Percentiles rank a stretch among this genome's conserved stretches.
Evolutionary conservation across 2,113 vertebrate genomes (phyloP).

Genomic region (Gambusia affinis): DNA sequence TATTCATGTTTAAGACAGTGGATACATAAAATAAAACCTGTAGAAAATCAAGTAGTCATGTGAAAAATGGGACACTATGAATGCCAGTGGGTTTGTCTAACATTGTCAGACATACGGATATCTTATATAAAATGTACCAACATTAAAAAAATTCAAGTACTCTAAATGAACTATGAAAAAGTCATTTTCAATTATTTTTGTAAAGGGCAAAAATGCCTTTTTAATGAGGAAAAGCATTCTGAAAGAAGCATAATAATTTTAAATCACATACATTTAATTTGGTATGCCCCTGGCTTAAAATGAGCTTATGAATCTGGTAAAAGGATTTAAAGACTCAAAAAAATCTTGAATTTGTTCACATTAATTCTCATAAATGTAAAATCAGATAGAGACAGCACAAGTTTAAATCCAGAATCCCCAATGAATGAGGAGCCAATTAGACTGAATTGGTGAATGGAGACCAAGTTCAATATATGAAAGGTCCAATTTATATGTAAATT

Average conservation of each 20-base stretch:
- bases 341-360: too few species aligned
- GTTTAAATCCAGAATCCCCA: not conserved
- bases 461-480: not conserved
- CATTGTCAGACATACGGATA: not conserved
- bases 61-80: not conserved
- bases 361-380: too few species aligned
- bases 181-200: too few species aligned
- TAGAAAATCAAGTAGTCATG: not conserved
- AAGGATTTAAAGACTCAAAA: too few species aligned
- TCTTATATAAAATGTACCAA: not conserved
- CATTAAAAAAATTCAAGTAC: not conserved
- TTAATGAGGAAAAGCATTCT: too few species aligned
- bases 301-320: too few species aligned
- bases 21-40: not conserved
- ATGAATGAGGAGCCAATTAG: not conserved
- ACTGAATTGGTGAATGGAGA: too few species aligned
- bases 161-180: not conserved
- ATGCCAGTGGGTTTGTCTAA: not conserved
- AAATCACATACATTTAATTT: too few species aligned
- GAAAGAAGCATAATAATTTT: too few species aligned
- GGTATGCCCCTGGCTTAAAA: too few species aligned
- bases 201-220: too few species aligned
- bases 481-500: not conserved
- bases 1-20: not conserved
- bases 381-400: too few species aligned